phyloP scores from a whole-genome alignment of 2,888 invertebrate genomes.

The Ormyrus nitidulus region DNA sequence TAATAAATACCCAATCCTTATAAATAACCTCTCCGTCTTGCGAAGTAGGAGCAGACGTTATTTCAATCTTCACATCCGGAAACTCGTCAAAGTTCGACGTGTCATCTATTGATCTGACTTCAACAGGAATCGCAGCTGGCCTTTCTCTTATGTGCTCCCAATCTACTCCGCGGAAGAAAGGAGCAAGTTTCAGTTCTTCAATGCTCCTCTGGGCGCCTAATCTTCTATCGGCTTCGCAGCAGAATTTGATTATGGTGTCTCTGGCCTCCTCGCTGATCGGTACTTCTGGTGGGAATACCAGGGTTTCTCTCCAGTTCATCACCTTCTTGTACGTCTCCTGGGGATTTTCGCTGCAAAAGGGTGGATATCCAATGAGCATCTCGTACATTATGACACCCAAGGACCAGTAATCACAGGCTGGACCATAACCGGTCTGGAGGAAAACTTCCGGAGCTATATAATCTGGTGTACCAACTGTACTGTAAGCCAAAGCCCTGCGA shows the following conservation, averaged over 20 bases:
- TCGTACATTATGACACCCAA: constrained; percentile 99
- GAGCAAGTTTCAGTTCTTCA: constrained; percentile 93
- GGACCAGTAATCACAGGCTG: constrained; percentile 99
- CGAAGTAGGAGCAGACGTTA: constrained; percentile 89
- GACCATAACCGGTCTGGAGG: constrained; percentile 97
- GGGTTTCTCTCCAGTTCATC: constrained; percentile 99
- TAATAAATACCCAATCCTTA: constrained; percentile 99
- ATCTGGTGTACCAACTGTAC: constrained; percentile 98
- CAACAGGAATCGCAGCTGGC: constrained; percentile 98
- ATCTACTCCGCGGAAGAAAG: constrained; percentile 98
- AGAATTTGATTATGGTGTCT: constrained; percentile 96
- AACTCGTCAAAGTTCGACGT: constrained; percentile 99
- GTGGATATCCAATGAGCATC: constrained; percentile 99
- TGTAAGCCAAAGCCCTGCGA: constrained; percentile 94
- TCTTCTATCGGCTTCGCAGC: constrained; percentile 96
- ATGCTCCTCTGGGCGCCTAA: constrained; percentile 91
- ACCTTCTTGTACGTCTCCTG: constrained; percentile 98
- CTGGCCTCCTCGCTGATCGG: constrained; percentile 99
- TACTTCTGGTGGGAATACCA: constrained; percentile 99
- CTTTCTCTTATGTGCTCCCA: constrained; percentile 99
- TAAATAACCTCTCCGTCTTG: constrained; percentile 94
- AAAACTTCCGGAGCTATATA: constrained; percentile 99
- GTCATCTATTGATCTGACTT: constrained; percentile 99
- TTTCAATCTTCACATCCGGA: constrained; percentile 98
- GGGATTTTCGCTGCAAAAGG: constrained; percentile 99